Base-by-base conservation (phyloP, 2,888 invertebrate genomes). In the Thumatha senex region DNA sequence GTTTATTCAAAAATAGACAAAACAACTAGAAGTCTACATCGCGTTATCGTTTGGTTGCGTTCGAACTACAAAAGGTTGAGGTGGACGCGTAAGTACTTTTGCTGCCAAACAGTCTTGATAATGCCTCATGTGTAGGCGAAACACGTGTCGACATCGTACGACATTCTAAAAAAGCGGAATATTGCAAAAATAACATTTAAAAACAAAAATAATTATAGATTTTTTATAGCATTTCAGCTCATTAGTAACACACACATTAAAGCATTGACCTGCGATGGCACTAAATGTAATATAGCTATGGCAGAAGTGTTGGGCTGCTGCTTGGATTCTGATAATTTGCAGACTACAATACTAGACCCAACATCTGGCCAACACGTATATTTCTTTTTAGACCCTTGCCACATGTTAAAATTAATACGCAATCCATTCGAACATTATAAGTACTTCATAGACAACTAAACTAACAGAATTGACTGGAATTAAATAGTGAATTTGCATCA, bases 201-300 rank as follows among this genome's bases (percentile, higher is more conserved):
- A n/a, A n/a, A n/a, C n/a, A n/a, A n/a, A n/a, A n/a, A n/a, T n/a
- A n/a, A n/a, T n/a, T n/a, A n/a, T n/a, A n/a, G n/a, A n/a, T n/a
- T n/a, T n/a, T n/a, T n/a, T 7, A 36, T 53, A 31, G 57, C 58
- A 10, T 47, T 47, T 33, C 33, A 43, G n/a, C 46, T 60, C 24
- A 40, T 59, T 24, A 18, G 47, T 47, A 44, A 59, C 35, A 56
- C 52, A 24, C 57, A 58, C 11, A 50, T 62, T 9, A 59, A 62
- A 51, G 47, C 60, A 5, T 39, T 66, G 13, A 64, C 63, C 8
- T 63, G 56, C 49, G 60, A 64, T 40, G 61, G 64, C 4, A 14
- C 44, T 8, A 56, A 46, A 44, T 42, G 55, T n/a, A 64, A 61
- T 48, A 10, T 61, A 18, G 54, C 53, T 4, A 61, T 62, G 58